Evolutionary conservation across 2,797 vertebrate species (phyloP).

Genomic region (Coendou prehensilis): DNA sequence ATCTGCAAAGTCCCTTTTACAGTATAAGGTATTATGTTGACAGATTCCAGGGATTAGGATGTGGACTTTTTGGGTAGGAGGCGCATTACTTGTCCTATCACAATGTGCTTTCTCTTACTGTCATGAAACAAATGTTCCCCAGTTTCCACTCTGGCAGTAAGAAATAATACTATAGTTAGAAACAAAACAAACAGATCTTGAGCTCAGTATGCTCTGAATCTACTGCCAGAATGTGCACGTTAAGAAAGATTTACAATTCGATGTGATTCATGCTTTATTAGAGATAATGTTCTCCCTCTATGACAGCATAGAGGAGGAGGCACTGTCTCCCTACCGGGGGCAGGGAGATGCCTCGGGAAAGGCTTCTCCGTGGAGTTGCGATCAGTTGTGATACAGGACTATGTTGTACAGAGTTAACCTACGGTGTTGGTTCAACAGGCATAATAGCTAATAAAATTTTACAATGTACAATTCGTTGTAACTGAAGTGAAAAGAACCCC

Average conservation of each 20-base stretch:
- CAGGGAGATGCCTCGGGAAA: not conserved
- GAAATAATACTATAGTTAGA: not conserved
- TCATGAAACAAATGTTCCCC: not conserved
- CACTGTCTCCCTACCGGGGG: not conserved
- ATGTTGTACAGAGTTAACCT: slow-evolving; percentile 70
- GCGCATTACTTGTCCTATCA: not conserved
- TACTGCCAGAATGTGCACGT: not conserved
- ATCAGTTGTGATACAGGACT: slow-evolving; percentile 46
- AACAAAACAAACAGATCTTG: slow-evolving; percentile 1
- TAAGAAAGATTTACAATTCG: slow-evolving; percentile 38
- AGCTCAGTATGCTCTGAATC: not conserved
- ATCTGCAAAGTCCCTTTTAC: not conserved
- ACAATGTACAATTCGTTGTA: slow-evolving; percentile 75
- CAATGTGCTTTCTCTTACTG: not conserved
- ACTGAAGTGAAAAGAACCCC: slow-evolving; percentile 73
- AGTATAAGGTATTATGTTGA: not conserved
- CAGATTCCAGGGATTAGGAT: not conserved
- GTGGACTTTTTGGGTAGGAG: not conserved
- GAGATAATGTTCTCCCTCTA: not conserved
- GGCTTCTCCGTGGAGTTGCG: not conserved
- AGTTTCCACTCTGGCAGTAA: not conserved
- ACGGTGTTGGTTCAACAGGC: slow-evolving; percentile 77
- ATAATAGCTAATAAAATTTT: slow-evolving; percentile 82
- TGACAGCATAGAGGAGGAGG: not conserved
- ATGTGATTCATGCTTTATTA: slow-evolving; percentile 12